Base-by-base conservation (phyloP, 2,888 invertebrate species). In the Synanthedon vespiformis region DNA sequence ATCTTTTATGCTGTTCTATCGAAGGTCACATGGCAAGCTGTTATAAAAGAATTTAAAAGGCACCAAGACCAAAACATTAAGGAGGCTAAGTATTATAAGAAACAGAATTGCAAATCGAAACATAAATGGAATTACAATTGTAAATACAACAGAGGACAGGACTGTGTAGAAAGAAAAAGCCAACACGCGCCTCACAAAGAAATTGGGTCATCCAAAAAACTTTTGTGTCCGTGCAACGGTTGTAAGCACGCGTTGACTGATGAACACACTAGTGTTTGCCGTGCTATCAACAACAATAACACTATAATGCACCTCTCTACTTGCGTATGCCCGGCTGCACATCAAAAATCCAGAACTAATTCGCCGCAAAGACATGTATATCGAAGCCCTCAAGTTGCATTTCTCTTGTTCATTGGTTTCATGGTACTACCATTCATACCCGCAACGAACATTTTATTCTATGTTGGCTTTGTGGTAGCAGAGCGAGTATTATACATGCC, bases 381-480 rank as follows among this genome's bases (percentile, higher is more conserved):
- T 68, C 74, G 76, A 61, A 80, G 78, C 64, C 74, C 87, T 59
- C 77, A 80, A 72, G 80, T 81, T 59, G 80, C 88, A 56, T 65
- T 81, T 65, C 73, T 93, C 56, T 88, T 92, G 79, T 90, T 92
- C 62, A 87, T 93, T 60, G 91, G 93, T 52, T 92, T 98, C 71
- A 90, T 97, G 73, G 91, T 94, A 61, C 89, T 98, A 64, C 97
- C 98, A 57, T 98, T 98, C 87, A 89, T 98, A 70, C 98, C 98
- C 59, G 98, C 98, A 58, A 94, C 96, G 67, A 99, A 99, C 89
- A 88, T 98, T 65, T 93, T 98, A 82, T 97, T 98, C 89, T 98
- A 98, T 82, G 98, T 99, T 56, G 99, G 99, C 51, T 99, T 99
- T 82, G 98, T 99, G 62, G 94, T 98, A 53, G 99, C 98, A 55